Conservation (phyloP, 2,113 vertebrate genomes). For the Sialia sialis region DNA sequence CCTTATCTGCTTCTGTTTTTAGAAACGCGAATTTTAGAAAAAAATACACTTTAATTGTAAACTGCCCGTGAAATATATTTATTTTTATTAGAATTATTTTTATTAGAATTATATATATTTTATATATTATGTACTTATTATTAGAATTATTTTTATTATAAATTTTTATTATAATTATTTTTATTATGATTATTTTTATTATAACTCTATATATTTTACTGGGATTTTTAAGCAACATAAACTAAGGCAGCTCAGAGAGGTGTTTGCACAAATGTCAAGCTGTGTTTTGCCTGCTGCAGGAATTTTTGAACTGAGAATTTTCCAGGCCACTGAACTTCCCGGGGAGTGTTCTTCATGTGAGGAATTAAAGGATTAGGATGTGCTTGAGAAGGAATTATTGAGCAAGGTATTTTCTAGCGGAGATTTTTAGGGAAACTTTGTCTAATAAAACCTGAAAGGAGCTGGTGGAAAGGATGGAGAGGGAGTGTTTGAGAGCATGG, state of each 20-base stretch:
- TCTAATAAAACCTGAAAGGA: not conserved
- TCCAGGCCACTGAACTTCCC: not conserved
- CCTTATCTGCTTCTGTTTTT: not conserved
- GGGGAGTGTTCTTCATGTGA: not conserved
- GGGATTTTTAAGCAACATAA: not conserved
- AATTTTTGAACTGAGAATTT: not conserved
- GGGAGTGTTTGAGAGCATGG: not conserved
- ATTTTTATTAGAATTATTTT: no score
- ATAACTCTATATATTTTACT: no score
- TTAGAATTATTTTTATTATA: no score
- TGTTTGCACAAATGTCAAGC: not conserved
- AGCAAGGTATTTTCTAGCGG: not conserved
- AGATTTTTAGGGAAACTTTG: not conserved
- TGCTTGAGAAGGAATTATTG: not conserved
- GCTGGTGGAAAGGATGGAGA: not conserved
- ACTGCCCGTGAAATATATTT: not conserved
- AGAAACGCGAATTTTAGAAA: not conserved
- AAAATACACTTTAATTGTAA: not conserved
- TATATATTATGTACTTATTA: no score
- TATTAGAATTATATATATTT: no score
- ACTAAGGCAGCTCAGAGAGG: not conserved
- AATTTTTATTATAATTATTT: no score
- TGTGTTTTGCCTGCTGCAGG: not conserved
- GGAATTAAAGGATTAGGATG: constrained; percentile 29
- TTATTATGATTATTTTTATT: no score